Percentiles rank a stretch among this genome's conserved stretches.
Conservation (phyloP, 2,888 invertebrate species). For the Dynastes hyllus region DNA sequence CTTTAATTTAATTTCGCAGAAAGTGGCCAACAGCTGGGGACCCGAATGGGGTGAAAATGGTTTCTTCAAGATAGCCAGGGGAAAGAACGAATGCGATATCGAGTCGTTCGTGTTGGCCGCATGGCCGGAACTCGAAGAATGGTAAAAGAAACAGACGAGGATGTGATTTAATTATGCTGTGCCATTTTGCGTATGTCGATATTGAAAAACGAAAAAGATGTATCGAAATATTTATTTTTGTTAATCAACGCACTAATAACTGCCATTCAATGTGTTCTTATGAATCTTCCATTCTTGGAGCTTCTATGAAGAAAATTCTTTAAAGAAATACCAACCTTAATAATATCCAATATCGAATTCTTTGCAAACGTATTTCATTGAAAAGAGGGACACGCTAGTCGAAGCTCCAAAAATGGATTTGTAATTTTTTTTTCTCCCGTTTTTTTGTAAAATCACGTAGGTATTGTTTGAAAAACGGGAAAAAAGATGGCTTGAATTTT, state of each 20-base stretch:
- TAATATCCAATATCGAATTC: no score
- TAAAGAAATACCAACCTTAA: no score
- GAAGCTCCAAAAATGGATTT: constrained; percentile 35
- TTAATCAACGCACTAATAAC: constrained; percentile 51
- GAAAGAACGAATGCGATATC: constrained; percentile 90
- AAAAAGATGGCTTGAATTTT: not conserved
- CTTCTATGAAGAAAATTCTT: not conserved
- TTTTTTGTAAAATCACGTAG: constrained; percentile 38
- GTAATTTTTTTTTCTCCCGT: constrained; percentile 23
- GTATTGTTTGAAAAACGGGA: constrained; percentile 22
- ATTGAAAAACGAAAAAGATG: constrained; percentile 37
- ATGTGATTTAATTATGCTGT: constrained; percentile 42
- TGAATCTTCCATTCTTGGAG: constrained; percentile 19
- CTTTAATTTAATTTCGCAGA: constrained; percentile 73
- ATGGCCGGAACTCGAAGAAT: constrained; percentile 73
- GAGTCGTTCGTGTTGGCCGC: constrained; percentile 91
- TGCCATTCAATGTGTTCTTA: constrained; percentile 53
- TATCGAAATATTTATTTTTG: constrained; percentile 52
- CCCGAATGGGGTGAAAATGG: constrained; percentile 93
- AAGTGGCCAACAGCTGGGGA: constrained; percentile 97
- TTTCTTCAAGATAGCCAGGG: constrained; percentile 89
- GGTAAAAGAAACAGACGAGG: constrained; percentile 37
- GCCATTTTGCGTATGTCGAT: constrained; percentile 44
- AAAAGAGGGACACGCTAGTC: not conserved
- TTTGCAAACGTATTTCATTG: no score